Conservation (phyloP, 2,888 invertebrate species). For the Meteorus cinctellus region DNA sequence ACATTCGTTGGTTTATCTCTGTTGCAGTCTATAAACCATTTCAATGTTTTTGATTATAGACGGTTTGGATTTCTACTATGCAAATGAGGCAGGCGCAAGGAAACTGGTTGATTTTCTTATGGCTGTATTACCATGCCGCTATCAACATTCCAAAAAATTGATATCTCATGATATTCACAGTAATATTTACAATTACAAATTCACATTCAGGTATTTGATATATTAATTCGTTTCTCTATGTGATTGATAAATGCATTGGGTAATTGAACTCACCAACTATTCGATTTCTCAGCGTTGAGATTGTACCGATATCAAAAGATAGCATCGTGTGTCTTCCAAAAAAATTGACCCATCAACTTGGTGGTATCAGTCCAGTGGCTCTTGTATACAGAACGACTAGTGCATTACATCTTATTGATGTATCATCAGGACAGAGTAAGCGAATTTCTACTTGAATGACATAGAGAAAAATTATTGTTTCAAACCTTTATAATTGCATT, state of each 20-base stretch:
- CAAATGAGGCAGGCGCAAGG: conserved; percentile 90
- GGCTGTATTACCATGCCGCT: conserved; percentile 90
- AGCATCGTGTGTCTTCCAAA: conserved; percentile 92
- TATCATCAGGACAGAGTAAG: conserved; percentile 87
- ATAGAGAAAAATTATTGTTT: conserved; percentile 33
- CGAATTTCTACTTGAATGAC: conserved; percentile 33
- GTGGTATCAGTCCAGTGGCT: conserved; percentile 91
- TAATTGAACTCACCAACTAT: conserved; percentile 24
- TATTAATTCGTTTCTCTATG: not conserved
- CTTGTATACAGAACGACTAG: conserved; percentile 92
- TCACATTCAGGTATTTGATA: conserved; percentile 79
- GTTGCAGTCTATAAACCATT: conserved; percentile 33
- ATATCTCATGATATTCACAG: conserved; percentile 98
- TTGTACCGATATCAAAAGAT: conserved; percentile 96
- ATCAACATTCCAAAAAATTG: conserved; percentile 93
- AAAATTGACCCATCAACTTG: conserved; percentile 89
- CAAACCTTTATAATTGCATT: conserved; percentile 16
- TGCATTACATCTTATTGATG: conserved; percentile 94
- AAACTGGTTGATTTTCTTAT: conserved; percentile 96
- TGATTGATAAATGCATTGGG: too few species aligned
- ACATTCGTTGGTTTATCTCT: conserved; percentile 1
- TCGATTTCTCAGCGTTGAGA: conserved; percentile 84
- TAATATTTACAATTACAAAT: conserved; percentile 97
- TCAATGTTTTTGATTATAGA: conserved; percentile 75
- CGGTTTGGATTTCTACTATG: conserved; percentile 96